Conservation (phyloP, 2,797 vertebrate genomes). For the Acrossocheilus wenchowensis region DNA sequence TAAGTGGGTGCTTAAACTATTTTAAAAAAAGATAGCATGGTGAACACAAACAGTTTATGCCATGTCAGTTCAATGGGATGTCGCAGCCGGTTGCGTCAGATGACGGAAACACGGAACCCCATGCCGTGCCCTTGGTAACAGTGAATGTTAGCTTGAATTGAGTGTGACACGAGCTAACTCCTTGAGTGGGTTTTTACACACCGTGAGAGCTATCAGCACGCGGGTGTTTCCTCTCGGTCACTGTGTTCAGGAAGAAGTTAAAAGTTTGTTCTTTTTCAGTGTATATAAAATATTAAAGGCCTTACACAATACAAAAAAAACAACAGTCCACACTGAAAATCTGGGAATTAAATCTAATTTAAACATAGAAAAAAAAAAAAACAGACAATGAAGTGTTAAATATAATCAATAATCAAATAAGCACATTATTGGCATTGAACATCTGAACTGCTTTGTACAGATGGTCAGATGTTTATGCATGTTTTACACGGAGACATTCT, state of each 20-base stretch:
- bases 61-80: constrained; percentile 51
- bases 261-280: constrained; percentile 11
- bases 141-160: constrained; percentile 41
- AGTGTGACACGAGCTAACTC: constrained; percentile 46
- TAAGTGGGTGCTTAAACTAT: constrained; percentile 34
- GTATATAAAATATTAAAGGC: background rate
- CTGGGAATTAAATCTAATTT: background rate
- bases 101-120: constrained; percentile 45
- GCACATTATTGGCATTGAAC: background rate
- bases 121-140: constrained; percentile 42
- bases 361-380: background rate
- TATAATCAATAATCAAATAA: background rate
- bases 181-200: constrained; percentile 48
- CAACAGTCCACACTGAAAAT: background rate
- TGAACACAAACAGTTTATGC: constrained; percentile 31
- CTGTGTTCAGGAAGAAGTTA: background rate
- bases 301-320: background rate
- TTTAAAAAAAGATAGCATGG: constrained; percentile 35
- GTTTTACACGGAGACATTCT: background rate
- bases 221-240: background rate
- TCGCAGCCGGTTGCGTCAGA: constrained; percentile 42
- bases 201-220: background rate
- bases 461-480: background rate
- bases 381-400: background rate
- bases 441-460: background rate